phyloP scores from a whole-genome alignment of 2,113 vertebrate species.

The Neolamprologus hecqui region DNA sequence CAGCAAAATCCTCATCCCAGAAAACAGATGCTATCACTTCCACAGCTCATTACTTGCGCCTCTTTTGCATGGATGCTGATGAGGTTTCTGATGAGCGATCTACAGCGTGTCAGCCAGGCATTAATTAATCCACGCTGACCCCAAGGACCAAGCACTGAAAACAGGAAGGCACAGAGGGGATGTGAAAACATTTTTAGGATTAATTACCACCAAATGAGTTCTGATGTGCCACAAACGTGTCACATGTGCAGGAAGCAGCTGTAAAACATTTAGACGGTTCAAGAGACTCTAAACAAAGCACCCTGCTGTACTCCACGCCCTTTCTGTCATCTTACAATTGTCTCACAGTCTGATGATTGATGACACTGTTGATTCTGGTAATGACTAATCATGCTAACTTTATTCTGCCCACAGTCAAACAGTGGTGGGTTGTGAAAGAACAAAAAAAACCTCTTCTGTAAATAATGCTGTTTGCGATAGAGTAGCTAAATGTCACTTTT shows the following conservation, averaged over 20 bases:
- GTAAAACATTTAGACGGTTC: background rate
- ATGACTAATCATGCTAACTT: background rate
- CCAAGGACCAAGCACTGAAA: background rate
- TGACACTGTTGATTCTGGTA: background rate
- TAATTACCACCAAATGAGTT: background rate
- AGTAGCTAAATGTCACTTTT: background rate
- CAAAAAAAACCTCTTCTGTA: background rate
- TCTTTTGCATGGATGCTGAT: constrained; percentile 8
- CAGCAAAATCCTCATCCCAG: background rate
- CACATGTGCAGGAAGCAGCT: background rate
- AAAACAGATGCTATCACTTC: constrained; percentile 6
- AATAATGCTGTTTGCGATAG: background rate
- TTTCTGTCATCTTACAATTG: background rate
- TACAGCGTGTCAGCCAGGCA: background rate
- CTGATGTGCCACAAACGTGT: background rate
- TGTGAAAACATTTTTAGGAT: background rate
- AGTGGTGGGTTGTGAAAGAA: background rate
- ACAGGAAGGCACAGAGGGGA: background rate
- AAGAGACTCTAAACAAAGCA: background rate
- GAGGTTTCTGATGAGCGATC: background rate
- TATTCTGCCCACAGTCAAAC: background rate
- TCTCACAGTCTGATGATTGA: background rate
- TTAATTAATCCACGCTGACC: background rate
- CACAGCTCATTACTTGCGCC: constrained; percentile 4
- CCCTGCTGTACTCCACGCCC: background rate